phyloP scores from a whole-genome alignment of 2,113 vertebrate species.

The Dipodomys ordii region DNA sequence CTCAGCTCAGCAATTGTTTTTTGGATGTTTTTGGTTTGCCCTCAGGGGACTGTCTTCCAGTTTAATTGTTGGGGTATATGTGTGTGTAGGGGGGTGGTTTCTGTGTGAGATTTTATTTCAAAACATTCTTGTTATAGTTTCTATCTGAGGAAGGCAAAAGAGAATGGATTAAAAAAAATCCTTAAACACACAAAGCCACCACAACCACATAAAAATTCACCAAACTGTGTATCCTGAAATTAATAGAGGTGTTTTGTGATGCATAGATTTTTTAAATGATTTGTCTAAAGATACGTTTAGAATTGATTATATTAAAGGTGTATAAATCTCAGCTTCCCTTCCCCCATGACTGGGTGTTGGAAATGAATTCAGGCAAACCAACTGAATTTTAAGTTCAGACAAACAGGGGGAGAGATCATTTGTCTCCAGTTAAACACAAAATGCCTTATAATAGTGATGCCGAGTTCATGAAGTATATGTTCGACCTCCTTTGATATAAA shows the following conservation, averaged over 20 bases:
- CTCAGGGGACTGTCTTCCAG: conserved; percentile 87
- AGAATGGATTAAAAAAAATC: conserved; percentile 47
- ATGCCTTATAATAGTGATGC: conserved; percentile 86
- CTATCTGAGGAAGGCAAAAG: conserved; percentile 63
- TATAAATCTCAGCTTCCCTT: conserved; percentile 83
- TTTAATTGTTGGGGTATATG: conserved; percentile 85
- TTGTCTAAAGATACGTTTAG: conserved; percentile 86
- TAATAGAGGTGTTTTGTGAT: conserved; percentile 85
- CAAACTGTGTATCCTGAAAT: conserved; percentile 82
- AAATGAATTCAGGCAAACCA: conserved; percentile 84
- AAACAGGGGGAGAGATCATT: conserved; percentile 86
- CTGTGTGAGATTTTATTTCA: conserved; percentile 89
- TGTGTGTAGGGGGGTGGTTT: conserved; percentile 80
- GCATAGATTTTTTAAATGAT: conserved; percentile 86
- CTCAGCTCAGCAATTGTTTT: conserved; percentile 88
- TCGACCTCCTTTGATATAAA: conserved; percentile 87
- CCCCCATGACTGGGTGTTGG: conserved; percentile 71
- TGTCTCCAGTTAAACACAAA: conserved; percentile 88
- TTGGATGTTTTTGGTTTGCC: conserved; percentile 84
- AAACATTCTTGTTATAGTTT: conserved; percentile 86
- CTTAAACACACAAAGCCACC: conserved; percentile 66
- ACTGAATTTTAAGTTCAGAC: conserved; percentile 88
- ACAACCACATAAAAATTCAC: conserved; percentile 81
- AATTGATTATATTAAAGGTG: conserved; percentile 86
- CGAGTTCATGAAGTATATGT: conserved; percentile 87